Base-by-base conservation (phyloP, 2,113 vertebrate genomes). In the Theristicus caerulescens region DNA sequence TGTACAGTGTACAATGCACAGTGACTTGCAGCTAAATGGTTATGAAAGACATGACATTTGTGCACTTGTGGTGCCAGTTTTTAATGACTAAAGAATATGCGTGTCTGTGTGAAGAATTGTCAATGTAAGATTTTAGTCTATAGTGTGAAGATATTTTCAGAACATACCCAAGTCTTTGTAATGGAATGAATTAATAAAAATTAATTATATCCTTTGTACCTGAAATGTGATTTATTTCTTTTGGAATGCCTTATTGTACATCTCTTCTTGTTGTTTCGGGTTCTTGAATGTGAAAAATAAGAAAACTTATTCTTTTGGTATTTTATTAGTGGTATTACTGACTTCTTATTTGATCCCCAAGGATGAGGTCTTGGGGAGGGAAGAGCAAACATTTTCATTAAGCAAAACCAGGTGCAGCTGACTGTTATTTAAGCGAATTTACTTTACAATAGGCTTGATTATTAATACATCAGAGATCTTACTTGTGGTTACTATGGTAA, bases 11-110 rank as follows among this genome's bases (percentile, higher is more conserved):
- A 86, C 81, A 96, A 72, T 77, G 55, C 85, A 91, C 81, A 91
- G 77, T 78, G 36, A 38, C 83, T 96, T 2, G 27, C 38, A 88
- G 79, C 62, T 66, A 64, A 83, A 70, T 58, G 52, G 47, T 64
- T 94, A 84, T 71, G 90, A 90, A 93, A 93, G 64, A 83, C 51
- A 57, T 86, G 90, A 86, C 73, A 61, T 84, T 92, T 86, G 88
- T 86, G 83, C 38, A 20, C 34, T 92, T 21, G 10, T 72, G 62
- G 49, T 94, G 88, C 80, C 80, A 74, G 51, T 52, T 92, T 93
- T 86, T 84, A 96, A 86, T 91, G 83, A 74, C 65, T 82, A 26
- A 71, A 88, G 55, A 74, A 54, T 87, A 88, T 69, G 44, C 1
- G 1, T 71, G 58, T 34, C 82, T 11, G 22, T 66, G 47, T 78